Conservation (phyloP, 2,797 vertebrate species). For the Chloroceryle inda region DNA sequence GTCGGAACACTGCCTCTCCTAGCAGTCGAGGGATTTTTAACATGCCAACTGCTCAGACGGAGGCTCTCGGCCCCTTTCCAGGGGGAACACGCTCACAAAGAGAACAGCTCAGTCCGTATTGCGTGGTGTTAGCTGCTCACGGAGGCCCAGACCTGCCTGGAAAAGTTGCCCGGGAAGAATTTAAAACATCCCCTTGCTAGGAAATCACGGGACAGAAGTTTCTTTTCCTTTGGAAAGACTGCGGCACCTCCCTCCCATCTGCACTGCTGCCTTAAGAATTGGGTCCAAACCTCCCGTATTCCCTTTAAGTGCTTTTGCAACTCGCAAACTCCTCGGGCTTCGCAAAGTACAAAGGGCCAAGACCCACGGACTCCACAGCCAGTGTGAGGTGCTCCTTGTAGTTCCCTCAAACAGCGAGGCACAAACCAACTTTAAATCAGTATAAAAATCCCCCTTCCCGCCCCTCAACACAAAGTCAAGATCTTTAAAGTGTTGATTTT, state of each 20-base stretch:
- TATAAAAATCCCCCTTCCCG: neutral
- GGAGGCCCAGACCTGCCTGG: neutral
- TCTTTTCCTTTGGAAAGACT: neutral
- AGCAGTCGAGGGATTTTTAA: neutral
- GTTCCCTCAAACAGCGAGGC: neutral
- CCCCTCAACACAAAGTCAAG: neutral
- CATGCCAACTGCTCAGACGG: neutral
- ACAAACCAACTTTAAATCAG: neutral
- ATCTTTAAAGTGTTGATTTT: slow-evolving; percentile 22
- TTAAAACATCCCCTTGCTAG: neutral
- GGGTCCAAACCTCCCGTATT: neutral
- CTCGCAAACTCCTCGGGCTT: neutral
- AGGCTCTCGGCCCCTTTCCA: neutral
- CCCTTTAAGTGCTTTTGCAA: neutral
- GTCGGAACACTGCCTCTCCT: neutral
- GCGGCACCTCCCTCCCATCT: neutral
- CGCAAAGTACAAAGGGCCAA: neutral
- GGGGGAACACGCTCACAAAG: neutral
- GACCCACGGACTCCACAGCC: neutral
- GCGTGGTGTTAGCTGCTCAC: neutral
- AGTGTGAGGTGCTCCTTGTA: neutral
- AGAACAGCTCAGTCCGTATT: neutral
- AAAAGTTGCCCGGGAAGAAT: neutral
- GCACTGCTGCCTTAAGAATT: neutral
- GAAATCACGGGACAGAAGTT: neutral